Base-by-base conservation (phyloP, 1,140 invertebrate genomes). In the Odontomachus brunneus region DNA sequence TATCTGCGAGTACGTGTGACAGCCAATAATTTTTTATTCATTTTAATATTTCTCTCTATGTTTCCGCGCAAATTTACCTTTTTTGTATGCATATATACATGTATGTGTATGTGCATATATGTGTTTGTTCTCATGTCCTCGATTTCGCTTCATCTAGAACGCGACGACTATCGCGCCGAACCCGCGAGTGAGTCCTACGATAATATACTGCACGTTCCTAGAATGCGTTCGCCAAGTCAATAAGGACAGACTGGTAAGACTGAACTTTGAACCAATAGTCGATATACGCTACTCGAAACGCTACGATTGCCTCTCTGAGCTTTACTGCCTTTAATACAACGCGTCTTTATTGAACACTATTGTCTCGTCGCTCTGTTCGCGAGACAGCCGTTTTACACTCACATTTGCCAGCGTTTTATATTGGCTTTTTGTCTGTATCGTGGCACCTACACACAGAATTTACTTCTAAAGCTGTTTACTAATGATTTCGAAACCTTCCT, bases 211-310 rank as follows among this genome's bases (percentile, higher is more conserved):
- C 80, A 90, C 91, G 38, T 93, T 93, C 67, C 82, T 93, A 29
- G 91, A 93, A 65, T 93, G 92, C 74, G 85, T 93, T 69, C 89
- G 92, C 17, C 91, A 92, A 88, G 92, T 92, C 26, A 93, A 92
- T 84, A 93, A 92, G 67, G 75, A 92, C 55, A 85, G 24, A 60
- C 82, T 93, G 89, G 92, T 93, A 90, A 91, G 82, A 57, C 57
- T 59, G 29, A 80, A 80, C 24, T 71, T 24, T 69, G 51, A 59
- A 71, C 63, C 9, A 57, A 71, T 33, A 80, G 75, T 65, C 66
- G 49, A 38, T 44, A 48, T 51, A 51, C 33, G 22, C 53, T 22
- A 48, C 24, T 69, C 33, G n/a, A 55, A 29, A 75, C 33, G 24
- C 48, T 59, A 49, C 51, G 53, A 60, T 59, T 71, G 26, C 51